Evolutionary conservation across 2,888 invertebrate genomes (phyloP).

Genomic region (Xestia ashworthii): DNA sequence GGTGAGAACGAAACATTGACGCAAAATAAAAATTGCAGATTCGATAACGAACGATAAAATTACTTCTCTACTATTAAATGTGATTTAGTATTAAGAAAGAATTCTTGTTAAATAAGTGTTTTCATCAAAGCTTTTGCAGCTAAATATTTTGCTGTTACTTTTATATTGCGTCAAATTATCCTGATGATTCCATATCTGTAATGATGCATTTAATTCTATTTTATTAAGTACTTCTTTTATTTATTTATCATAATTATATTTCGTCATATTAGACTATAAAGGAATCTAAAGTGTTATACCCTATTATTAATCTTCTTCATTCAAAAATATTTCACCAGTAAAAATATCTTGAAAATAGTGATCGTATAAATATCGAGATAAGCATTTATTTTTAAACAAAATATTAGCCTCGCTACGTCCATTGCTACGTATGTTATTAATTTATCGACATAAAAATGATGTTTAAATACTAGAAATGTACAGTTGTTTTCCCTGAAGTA

Average conservation of each 20-base stretch:
- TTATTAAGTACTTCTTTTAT: slow-evolving; percentile 31
- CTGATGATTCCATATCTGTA: slow-evolving; percentile 62
- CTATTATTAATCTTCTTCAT: slow-evolving; percentile 5
- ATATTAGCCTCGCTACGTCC: slow-evolving; percentile 3
- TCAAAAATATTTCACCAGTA: slow-evolving; percentile 1
- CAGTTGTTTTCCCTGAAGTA: background rate
- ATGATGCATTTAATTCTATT: slow-evolving; percentile 62
- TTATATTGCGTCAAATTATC: slow-evolving; percentile 55
- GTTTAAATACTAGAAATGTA: background rate
- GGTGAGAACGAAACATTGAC: slow-evolving; percentile 34
- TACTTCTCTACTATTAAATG: slow-evolving; percentile 35
- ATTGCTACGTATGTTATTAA: slow-evolving; percentile 5
- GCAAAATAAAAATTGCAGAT: slow-evolving; percentile 47
- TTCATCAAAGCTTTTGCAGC: slow-evolving; percentile 10
- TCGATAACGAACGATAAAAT: slow-evolving; percentile 29
- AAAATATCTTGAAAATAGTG: slow-evolving; percentile 3
- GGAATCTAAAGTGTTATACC: slow-evolving; percentile 27
- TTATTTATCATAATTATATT: slow-evolving; percentile 59
- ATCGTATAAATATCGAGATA: background rate
- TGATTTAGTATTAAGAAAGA: slow-evolving; percentile 52
- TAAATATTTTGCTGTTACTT: slow-evolving; percentile 24
- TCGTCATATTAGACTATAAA: slow-evolving; percentile 35
- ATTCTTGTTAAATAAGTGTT: slow-evolving; percentile 21
- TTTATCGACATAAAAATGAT: background rate
- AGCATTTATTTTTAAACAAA: slow-evolving; percentile 9